phyloP scores from a whole-genome alignment of 2,113 vertebrate species.

The Tamias sibiricus region DNA sequence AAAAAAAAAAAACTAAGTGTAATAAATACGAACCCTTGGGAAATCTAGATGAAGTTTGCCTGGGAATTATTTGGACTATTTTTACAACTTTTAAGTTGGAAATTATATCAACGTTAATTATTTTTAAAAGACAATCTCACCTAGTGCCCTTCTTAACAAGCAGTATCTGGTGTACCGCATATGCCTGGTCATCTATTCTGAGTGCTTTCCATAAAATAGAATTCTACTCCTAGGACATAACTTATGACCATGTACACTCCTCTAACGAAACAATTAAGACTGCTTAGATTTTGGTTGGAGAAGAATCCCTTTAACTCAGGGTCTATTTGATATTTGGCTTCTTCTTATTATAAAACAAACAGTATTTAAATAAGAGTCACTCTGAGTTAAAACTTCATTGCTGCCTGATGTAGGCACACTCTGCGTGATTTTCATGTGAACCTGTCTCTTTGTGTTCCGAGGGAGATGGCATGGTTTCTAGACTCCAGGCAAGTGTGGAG shows the following conservation, averaged over 20 bases:
- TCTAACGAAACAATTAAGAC: neutral
- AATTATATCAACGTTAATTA: neutral
- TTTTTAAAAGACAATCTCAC: neutral
- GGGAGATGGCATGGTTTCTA: slow-evolving; percentile 37
- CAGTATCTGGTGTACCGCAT: neutral
- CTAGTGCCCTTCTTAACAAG: neutral
- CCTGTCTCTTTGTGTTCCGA: slow-evolving; percentile 7
- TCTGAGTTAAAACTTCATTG: neutral
- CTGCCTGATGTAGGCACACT: neutral
- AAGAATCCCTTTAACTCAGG: neutral
- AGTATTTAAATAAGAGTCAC: neutral
- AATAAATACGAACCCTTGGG: neutral
- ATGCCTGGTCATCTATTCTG: neutral
- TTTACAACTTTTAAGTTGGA: neutral
- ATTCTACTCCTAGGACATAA: neutral
- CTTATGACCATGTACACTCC: neutral
- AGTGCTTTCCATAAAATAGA: neutral
- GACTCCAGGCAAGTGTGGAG: slow-evolving; percentile 59
- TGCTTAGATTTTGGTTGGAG: neutral
- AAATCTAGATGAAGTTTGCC: too few species aligned
- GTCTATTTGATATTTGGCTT: neutral
- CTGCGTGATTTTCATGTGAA: accelerated
- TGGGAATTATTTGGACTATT: neutral
- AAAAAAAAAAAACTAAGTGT: neutral
- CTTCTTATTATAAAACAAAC: neutral